Evolutionary conservation across 2,113 vertebrate genomes (phyloP).

Genomic region (Psammodynastes pulverulentus): DNA sequence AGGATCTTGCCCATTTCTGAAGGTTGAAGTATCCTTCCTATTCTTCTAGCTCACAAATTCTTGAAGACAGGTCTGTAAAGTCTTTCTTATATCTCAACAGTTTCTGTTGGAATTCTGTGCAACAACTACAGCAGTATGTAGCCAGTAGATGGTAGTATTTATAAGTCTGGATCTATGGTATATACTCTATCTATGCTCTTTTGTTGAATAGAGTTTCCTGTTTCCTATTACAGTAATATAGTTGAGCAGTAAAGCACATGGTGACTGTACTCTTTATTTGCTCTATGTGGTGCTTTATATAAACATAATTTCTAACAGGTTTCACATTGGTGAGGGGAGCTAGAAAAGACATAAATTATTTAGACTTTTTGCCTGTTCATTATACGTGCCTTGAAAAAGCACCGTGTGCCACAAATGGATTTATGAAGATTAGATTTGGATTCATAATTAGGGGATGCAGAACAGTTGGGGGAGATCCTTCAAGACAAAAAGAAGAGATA

Average conservation of each 20-base stretch:
- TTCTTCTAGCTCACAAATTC: not conserved
- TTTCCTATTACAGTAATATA: not conserved
- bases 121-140: not conserved
- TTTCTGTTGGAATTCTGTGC: not conserved
- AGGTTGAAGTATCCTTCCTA: not conserved
- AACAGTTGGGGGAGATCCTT: not conserved
- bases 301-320: not conserved
- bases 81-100: not conserved
- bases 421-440: not conserved
- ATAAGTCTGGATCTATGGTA: not conserved
- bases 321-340: not conserved
- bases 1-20: not conserved
- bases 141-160: not conserved
- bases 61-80: not conserved
- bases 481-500: not conserved
- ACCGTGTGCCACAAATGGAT: not conserved
- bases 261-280: not conserved
- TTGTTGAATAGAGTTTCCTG: not conserved
- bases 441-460: not conserved
- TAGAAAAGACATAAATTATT: not conserved
- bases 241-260: not conserved
- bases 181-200: not conserved
- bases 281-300: not conserved
- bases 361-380: not conserved
- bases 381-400: not conserved